These are phyloP conservation scores for Petaurus breviceps DNA, from an alignment of 2,113 vertebrate genomes.

Conservation along the genomic window DNA sequence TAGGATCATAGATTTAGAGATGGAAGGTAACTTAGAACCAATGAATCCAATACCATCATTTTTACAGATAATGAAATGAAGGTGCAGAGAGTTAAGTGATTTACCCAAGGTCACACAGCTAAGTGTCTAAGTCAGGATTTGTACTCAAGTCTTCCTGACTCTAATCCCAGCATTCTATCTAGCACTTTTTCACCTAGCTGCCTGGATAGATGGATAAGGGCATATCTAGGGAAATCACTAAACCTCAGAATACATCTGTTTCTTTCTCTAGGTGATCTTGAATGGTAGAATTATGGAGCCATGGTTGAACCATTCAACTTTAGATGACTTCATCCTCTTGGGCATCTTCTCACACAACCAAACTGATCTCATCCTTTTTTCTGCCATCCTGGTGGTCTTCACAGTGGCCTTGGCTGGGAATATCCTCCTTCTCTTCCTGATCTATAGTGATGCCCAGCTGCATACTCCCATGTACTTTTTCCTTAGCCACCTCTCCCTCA, in stretches of 20 bases:
- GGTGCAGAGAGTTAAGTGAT: background rate
- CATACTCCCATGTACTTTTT: slow-evolving; percentile 71
- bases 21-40: background rate
- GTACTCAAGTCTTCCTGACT: background rate
- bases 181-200: background rate
- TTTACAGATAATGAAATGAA: background rate
- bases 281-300: slow-evolving; percentile 17
- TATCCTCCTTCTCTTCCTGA: slow-evolving; percentile 54
- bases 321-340: slow-evolving; percentile 61
- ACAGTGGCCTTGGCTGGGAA: slow-evolving; percentile 51
- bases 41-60: background rate
- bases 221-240: background rate
- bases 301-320: slow-evolving; percentile 40
- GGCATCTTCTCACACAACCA: slow-evolving; percentile 57
- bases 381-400: slow-evolving; percentile 42
- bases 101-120: background rate
- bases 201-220: background rate
- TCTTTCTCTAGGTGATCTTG: slow-evolving; percentile 27
- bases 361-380: slow-evolving; percentile 55
- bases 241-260: slow-evolving; percentile 13
- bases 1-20: background rate
- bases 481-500: slow-evolving; percentile 65
- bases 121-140: background rate
- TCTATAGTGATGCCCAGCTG: slow-evolving; percentile 42
- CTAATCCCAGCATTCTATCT: background rate